Base-by-base conservation (phyloP, 2,113 vertebrate genomes). In the Corythoichthys intestinalis region DNA sequence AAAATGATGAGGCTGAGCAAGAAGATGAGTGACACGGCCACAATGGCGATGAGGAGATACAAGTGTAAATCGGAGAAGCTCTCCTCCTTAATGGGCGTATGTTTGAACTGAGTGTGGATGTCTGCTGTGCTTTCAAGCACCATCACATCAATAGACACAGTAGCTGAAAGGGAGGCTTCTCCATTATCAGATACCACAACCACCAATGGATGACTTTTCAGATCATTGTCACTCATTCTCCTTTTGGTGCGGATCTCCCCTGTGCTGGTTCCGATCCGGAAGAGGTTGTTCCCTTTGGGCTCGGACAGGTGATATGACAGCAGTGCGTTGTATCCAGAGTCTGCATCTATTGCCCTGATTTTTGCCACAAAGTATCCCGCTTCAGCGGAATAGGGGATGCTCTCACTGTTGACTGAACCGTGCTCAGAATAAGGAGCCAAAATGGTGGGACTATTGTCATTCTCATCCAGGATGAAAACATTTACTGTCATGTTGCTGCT, bases 141-240 rank as follows among this genome's bases (percentile, higher is more conserved):
- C 38, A 92, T 76, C 61, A 94, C 80, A 8, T 87, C 88, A 75
- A 80, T 75, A 67, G 77, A 80, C 66, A 80, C 77, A 66, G 73
- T 80, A n/a, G 77, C 77, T 63, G 77, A 93, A 4, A 93, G 92
- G 0, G 92, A 77, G 0, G 93, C 92, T 0, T 94, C 88, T 57
- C 93, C 92, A 0, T 85, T 89, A 75, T 94, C 94, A 71, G 1
- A 88, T 59, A 94, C 91, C 69, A 91, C 69, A 11, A 94, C 67
- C 53, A 79, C 56, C 60, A 79, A 49, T 4, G 77, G 77, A 56
- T 79, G 77, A 62, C 66, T 66, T 47, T 79, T 79, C 39, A 79
- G 37, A 66, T 79, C 77, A 66, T 75, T 79, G 73, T 79, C 77
- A 66, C 73, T 79, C 77, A 79, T 79, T 63, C 73, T 64, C 60